phyloP scores from a whole-genome alignment of 1,140 invertebrate species.

The Lerema accius region DNA sequence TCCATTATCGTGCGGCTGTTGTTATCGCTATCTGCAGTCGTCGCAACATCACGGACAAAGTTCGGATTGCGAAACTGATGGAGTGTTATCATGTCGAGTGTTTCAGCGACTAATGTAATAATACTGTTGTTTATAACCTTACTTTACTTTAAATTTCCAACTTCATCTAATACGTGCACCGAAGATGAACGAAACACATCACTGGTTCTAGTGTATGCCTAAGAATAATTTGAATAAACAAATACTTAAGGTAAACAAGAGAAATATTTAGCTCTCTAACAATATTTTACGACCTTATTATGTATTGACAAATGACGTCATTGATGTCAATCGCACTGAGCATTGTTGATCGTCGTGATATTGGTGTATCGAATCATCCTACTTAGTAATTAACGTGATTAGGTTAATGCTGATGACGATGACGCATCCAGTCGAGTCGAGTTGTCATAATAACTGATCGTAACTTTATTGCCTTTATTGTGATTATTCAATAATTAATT shows the following conservation, averaged over 20 bases:
- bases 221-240: too few relatives aligned
- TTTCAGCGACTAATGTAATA: not conserved
- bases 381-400: not conserved
- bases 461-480: too few relatives aligned
- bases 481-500: too few relatives aligned
- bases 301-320: not conserved
- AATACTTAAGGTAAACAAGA: too few relatives aligned
- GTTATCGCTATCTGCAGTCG: constrained; percentile 3
- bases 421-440: too few relatives aligned
- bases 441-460: too few relatives aligned
- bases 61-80: not conserved
- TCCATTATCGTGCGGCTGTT: not conserved
- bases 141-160: not conserved
- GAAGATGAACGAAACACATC: not conserved
- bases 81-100: not conserved
- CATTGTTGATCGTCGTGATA: not conserved
- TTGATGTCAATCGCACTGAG: not conserved
- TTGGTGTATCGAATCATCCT: not conserved
- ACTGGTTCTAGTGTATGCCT: too few relatives aligned
- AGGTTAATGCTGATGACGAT: not conserved
- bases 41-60: not conserved
- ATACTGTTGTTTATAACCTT: not conserved
- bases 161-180: not conserved
- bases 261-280: too few relatives aligned
- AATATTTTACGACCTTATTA: too few relatives aligned